These are phyloP conservation scores for Nycticryphes semicollaris DNA, from an alignment of 2,113 vertebrate genomes.

Conservation along the genomic window DNA sequence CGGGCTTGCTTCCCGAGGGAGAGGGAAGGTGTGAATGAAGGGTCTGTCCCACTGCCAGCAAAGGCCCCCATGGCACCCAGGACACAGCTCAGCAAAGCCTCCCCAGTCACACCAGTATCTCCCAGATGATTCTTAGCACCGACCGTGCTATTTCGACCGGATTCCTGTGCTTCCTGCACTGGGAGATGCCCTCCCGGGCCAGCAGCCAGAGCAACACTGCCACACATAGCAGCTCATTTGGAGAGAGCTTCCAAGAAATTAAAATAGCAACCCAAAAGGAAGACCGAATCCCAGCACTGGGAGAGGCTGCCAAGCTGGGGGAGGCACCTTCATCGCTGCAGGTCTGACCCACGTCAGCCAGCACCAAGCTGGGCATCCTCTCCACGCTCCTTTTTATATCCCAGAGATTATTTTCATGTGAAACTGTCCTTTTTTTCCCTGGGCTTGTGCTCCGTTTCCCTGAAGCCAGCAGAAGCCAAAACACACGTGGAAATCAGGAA, in stretches of 20 bases:
- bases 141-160: accelerated
- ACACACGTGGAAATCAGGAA: accelerated
- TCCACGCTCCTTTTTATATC: neutral
- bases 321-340: neutral
- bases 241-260: neutral
- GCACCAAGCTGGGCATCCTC: neutral
- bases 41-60: neutral
- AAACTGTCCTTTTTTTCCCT: neutral
- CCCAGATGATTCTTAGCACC: accelerated
- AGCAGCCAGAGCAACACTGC: neutral
- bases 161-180: neutral
- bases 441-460: neutral
- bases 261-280: neutral
- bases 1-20: neutral
- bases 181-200: neutral
- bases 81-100: neutral
- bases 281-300: neutral
- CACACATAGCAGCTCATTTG: accelerated
- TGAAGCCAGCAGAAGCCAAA: neutral
- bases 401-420: neutral
- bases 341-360: neutral
- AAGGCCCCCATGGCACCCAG: neutral
- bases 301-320: neutral
- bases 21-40: neutral
- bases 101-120: neutral